A percentile compares a stretch with the other conserved stretches of the same genome.
Evolutionary conservation across 2,888 invertebrate species (phyloP).

Genomic region (Parelbella ahira): DNA sequence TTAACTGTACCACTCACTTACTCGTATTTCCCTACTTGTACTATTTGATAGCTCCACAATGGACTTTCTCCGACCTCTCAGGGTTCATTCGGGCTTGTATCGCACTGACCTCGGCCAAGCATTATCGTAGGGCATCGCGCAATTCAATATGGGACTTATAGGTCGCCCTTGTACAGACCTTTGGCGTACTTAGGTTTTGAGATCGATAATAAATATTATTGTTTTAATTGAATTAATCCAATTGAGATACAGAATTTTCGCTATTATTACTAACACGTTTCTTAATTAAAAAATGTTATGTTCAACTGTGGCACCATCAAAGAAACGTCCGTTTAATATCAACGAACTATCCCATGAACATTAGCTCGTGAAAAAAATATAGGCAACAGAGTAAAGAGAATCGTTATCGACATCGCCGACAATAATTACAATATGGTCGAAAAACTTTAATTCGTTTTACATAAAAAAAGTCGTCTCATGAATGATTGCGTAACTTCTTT

Average conservation of each 20-base stretch:
- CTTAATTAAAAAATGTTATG: too few relatives aligned
- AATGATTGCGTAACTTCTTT: conserved; percentile 20
- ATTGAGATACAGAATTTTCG: too few relatives aligned
- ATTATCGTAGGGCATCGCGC: conserved; percentile 57
- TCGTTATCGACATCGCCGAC: too few relatives aligned
- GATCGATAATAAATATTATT: conserved; percentile 5
- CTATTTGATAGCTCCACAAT: conserved; percentile 8
- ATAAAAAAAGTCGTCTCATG: conserved; percentile 11
- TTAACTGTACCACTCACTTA: neutral
- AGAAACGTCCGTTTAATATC: too few relatives aligned
- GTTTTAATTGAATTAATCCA: neutral
- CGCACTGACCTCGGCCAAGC: conserved; percentile 11
- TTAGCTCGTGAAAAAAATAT: too few relatives aligned
- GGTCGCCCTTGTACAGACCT: conserved; percentile 32
- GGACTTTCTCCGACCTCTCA: conserved; percentile 15
- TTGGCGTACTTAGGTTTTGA: conserved; percentile 6
- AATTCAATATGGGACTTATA: conserved; percentile 36
- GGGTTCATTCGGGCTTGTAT: conserved; percentile 16
- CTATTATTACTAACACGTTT: too few relatives aligned
- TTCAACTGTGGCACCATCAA: too few relatives aligned
- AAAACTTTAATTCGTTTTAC: conserved; percentile 17
- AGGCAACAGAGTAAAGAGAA: too few relatives aligned
- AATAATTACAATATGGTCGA: conserved; percentile 9
- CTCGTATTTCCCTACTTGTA: neutral
- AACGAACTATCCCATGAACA: too few relatives aligned